A percentile compares a stretch with the other conserved stretches of the same genome.
Conservation (phyloP, 1,140 invertebrate species). For the Limonius californicus region DNA sequence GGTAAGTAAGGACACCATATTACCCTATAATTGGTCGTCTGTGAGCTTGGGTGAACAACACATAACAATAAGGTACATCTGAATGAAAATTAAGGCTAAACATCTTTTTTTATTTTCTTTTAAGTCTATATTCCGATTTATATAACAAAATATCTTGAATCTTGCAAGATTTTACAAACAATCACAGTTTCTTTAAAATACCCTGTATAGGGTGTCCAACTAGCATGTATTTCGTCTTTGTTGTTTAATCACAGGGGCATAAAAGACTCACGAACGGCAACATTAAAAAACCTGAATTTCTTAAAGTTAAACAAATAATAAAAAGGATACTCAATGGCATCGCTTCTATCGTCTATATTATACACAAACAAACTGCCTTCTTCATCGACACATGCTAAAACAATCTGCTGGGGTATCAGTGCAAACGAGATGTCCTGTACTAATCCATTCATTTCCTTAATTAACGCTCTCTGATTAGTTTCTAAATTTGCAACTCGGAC, state of each 20-base stretch:
- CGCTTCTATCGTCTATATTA: conserved; percentile 64
- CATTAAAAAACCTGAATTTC: no score
- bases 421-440: conserved; percentile 90
- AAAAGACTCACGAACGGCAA: no score
- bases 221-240: no score
- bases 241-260: no score
- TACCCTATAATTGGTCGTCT: conserved; percentile 58
- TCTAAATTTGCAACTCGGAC: conserved; percentile 76
- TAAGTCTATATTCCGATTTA: no score
- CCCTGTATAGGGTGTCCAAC: no score
- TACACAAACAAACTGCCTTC: conserved; percentile 77
- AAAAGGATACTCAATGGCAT: conserved; percentile 56
- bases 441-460: conserved; percentile 82
- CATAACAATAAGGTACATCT: conserved; percentile 47
- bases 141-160: no score
- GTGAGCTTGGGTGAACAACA: conserved; percentile 49
- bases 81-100: no score
- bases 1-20: conserved; percentile 94
- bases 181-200: no score
- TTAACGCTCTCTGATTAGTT: conserved; percentile 68
- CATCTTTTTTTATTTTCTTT: no score
- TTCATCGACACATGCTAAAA: conserved; percentile 84
- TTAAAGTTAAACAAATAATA: conserved; percentile 1
- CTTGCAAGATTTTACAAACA: no score
- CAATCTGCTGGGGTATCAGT: conserved; percentile 67